Conservation (phyloP, 2,113 vertebrate genomes). For the Thunnus maccoyii region DNA sequence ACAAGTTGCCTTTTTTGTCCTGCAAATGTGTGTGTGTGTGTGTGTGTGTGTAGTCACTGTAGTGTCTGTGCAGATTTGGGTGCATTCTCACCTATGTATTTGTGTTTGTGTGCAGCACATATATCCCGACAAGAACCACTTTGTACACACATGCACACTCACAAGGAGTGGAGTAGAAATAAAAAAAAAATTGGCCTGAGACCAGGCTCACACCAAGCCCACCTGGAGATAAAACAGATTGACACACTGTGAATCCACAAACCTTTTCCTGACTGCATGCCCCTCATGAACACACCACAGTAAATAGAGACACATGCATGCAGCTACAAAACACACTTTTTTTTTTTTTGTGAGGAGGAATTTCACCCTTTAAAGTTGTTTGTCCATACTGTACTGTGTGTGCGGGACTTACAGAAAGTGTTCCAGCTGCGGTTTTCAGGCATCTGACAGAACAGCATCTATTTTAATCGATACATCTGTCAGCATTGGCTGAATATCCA, state of each 20-base stretch:
- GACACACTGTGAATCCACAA: neutral
- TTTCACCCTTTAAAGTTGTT: too few species aligned
- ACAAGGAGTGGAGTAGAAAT: neutral
- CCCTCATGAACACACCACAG: neutral
- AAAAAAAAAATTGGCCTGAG: too few species aligned
- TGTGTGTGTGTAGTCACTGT: neutral
- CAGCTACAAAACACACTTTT: neutral
- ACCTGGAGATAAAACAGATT: too few species aligned
- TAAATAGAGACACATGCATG: neutral
- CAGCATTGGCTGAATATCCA: too few species aligned
- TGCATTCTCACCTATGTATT: too few species aligned
- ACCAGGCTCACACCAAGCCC: too few species aligned
- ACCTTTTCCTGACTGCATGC: neutral
- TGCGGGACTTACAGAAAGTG: slow-evolving; percentile 11
- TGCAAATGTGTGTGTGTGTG: neutral
- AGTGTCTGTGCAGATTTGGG: neutral
- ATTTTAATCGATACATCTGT: too few species aligned
- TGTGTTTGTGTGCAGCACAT: neutral
- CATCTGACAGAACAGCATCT: too few species aligned
- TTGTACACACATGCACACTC: neutral
- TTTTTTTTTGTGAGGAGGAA: too few species aligned
- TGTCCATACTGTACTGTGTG: slow-evolving; percentile 18
- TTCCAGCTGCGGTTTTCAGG: too few species aligned
- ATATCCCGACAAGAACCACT: neutral
- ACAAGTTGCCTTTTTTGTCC: neutral